Conservation (phyloP, 2,888 invertebrate species). For the Stictocephala bisonia region DNA sequence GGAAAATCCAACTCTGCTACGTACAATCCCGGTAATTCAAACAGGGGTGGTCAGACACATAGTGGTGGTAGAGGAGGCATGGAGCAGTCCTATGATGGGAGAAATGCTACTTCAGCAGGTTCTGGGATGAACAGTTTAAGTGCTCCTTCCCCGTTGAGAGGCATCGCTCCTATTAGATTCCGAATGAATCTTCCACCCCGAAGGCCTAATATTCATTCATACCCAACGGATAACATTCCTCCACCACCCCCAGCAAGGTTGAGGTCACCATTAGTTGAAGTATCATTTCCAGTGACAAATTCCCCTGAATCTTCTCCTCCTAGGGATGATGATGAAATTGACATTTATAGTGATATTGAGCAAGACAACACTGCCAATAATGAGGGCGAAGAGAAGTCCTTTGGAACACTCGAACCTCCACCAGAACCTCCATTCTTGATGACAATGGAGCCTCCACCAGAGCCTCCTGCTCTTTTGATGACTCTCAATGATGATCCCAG, state of each 20-base stretch:
- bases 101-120: background rate
- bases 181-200: slow-evolving; percentile 52
- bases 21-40: slow-evolving; percentile 27
- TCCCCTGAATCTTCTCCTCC: slow-evolving; percentile 49
- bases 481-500: slow-evolving; percentile 59
- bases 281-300: slow-evolving; percentile 42
- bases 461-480: slow-evolving; percentile 64
- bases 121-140: background rate
- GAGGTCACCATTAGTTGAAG: slow-evolving; percentile 48
- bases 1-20: slow-evolving; percentile 54
- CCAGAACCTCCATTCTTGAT: slow-evolving; percentile 63
- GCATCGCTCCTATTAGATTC: slow-evolving; percentile 55
- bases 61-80: slow-evolving; percentile 19
- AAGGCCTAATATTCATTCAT: slow-evolving; percentile 44
- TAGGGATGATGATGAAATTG: slow-evolving; percentile 68
- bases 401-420: slow-evolving; percentile 56
- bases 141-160: slow-evolving; percentile 49
- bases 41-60: slow-evolving; percentile 16
- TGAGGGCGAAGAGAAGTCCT: slow-evolving; percentile 61
- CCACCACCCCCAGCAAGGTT: slow-evolving; percentile 54
- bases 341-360: slow-evolving; percentile 74
- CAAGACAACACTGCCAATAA: slow-evolving; percentile 62
- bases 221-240: slow-evolving; percentile 49
- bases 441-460: slow-evolving; percentile 64
- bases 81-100: slow-evolving; percentile 9